Conservation (phyloP, 1,140 invertebrate species). For the Sinella curviseta region DNA sequence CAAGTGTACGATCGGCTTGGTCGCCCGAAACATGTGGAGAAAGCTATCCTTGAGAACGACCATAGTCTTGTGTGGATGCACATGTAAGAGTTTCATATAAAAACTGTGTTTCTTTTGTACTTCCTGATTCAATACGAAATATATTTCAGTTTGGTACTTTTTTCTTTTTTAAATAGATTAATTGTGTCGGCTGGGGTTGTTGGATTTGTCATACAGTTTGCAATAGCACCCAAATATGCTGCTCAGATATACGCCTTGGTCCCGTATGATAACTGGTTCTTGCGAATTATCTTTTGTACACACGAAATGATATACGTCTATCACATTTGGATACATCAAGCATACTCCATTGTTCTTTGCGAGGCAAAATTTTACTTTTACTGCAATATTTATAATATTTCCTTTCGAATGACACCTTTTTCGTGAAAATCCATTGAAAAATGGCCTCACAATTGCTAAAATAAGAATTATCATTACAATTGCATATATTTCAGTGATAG, state of each 20-base stretch:
- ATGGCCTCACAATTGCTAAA: no score
- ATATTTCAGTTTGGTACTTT: no score
- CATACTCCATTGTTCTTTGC: neutral
- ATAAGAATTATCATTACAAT: no score
- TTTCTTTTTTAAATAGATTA: neutral
- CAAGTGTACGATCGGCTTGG: constrained; percentile 20
- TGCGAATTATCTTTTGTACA: constrained; percentile 4
- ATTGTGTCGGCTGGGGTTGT: neutral
- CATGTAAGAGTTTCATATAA: constrained; percentile 27
- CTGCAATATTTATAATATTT: neutral
- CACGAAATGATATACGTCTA: constrained; percentile 28
- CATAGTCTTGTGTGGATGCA: constrained; percentile 25
- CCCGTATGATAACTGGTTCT: neutral
- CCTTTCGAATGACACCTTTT: no score
- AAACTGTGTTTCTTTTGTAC: neutral
- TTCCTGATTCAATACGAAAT: no score
- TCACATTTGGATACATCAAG: constrained; percentile 36
- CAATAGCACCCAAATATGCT: constrained; percentile 16
- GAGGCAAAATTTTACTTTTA: neutral
- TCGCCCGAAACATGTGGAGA: neutral
- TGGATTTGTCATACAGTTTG: constrained; percentile 20
- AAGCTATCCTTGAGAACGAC: constrained; percentile 25
- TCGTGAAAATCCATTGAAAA: no score
- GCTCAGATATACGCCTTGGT: constrained; percentile 24
- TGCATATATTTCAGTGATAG: neutral